Conservation (phyloP, 2,888 invertebrate genomes). For the Cheilosia impressa region DNA sequence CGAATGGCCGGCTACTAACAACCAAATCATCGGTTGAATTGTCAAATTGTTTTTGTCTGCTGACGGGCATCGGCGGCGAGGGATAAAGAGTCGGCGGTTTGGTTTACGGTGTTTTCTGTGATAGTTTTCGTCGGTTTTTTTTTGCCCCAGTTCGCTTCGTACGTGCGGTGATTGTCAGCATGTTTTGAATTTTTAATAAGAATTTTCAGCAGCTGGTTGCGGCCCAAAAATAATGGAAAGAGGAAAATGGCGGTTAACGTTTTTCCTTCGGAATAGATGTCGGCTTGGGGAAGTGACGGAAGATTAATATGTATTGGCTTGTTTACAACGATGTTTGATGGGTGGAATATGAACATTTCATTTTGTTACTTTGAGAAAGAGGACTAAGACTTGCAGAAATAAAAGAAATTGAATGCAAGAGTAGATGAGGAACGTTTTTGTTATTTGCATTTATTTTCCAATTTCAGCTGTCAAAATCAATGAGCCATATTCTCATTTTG, state of each 20-base stretch:
- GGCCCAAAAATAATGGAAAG: background rate
- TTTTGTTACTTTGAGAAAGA: too few relatives aligned
- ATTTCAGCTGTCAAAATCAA: too few relatives aligned
- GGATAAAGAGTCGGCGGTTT: background rate
- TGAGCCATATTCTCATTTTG: too few relatives aligned
- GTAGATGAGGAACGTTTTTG: too few relatives aligned
- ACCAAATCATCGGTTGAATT: constrained; percentile 66
- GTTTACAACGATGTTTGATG: constrained; percentile 21
- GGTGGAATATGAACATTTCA: too few relatives aligned
- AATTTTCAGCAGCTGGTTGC: background rate
- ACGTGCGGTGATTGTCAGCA: constrained; percentile 65
- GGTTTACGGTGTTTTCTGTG: constrained; percentile 7
- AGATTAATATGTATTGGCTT: constrained; percentile 37
- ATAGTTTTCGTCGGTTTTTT: constrained; percentile 22
- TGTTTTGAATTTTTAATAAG: constrained; percentile 67
- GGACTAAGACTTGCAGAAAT: too few relatives aligned
- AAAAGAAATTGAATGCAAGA: too few relatives aligned
- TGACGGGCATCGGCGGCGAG: constrained; percentile 10
- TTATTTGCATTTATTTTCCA: too few relatives aligned
- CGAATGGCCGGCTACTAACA: constrained; percentile 49
- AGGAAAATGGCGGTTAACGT: background rate
- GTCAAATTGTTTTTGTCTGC: constrained; percentile 58
- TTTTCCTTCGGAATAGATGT: background rate
- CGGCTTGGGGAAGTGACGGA: constrained; percentile 1
- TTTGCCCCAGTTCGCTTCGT: constrained; percentile 59